Percentiles rank a stretch among this genome's conserved stretches.
These are phyloP conservation scores for Apus apus DNA, from an alignment of 2,113 vertebrate genomes.

Conservation along the genomic window DNA sequence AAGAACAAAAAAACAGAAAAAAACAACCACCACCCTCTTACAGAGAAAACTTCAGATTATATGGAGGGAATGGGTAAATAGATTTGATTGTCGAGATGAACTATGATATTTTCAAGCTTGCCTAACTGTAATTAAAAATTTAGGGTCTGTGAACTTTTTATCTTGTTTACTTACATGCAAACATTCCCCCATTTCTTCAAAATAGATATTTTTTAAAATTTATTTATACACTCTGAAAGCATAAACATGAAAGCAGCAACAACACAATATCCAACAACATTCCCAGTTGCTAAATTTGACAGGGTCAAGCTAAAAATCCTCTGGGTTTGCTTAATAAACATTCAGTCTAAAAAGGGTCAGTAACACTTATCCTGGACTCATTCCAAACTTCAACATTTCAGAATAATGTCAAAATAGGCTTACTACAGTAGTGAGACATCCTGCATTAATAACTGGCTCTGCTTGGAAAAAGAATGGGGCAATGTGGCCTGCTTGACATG, in stretches of 20 bases:
- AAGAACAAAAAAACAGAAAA: too few species aligned
- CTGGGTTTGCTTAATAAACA: background rate
- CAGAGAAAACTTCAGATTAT: background rate
- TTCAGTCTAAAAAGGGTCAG: constrained; percentile 1
- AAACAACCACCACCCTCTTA: background rate
- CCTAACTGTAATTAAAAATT: background rate
- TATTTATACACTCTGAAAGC: background rate
- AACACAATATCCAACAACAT: background rate
- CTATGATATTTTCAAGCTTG: background rate
- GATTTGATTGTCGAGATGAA: background rate
- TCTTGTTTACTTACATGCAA: background rate
- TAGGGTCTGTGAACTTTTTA: background rate
- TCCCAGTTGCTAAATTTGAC: background rate
- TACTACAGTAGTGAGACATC: background rate
- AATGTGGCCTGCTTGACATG: background rate
- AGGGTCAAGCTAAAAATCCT: constrained; percentile 13
- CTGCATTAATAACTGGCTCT: background rate
- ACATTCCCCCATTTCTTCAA: background rate
- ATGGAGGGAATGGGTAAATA: background rate
- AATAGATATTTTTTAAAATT: background rate
- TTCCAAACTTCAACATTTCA: background rate
- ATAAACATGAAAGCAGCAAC: background rate
- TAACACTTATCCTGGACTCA: background rate
- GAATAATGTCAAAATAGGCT: background rate
- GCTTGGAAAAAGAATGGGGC: background rate